These are phyloP conservation scores for Anastatus disparis DNA, from an alignment of 1,140 invertebrate genomes.

Conservation along the genomic window DNA sequence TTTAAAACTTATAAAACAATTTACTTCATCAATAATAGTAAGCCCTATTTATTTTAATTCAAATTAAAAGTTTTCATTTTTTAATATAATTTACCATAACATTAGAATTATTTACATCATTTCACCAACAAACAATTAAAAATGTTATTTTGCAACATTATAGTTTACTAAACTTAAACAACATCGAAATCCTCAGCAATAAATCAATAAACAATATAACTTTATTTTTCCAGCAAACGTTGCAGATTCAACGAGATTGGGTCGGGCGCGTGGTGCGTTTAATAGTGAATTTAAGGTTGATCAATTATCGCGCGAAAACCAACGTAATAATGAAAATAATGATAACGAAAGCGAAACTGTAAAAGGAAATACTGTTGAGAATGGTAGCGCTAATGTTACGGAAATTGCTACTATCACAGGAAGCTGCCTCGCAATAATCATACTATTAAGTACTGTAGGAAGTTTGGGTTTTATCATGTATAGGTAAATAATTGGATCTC, in stretches of 20 bases:
- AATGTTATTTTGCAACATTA: too few relatives aligned
- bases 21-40: too few relatives aligned
- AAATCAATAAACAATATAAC: too few relatives aligned
- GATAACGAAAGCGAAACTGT: slow-evolving; percentile 26
- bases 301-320: slow-evolving; percentile 45
- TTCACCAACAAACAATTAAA: too few relatives aligned
- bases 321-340: slow-evolving; percentile 36
- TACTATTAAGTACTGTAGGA: slow-evolving; percentile 74
- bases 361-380: slow-evolving; percentile 29
- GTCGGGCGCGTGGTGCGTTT: slow-evolving; percentile 57
- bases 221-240: slow-evolving; percentile 42
- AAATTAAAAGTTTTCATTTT: too few relatives aligned
- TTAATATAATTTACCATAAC: too few relatives aligned
- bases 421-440: slow-evolving; percentile 76
- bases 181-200: too few relatives aligned
- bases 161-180: too few relatives aligned
- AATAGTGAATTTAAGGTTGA: slow-evolving; percentile 54
- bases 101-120: too few relatives aligned
- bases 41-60: too few relatives aligned
- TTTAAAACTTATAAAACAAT: too few relatives aligned
- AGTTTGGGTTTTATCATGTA: slow-evolving; percentile 80
- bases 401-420: slow-evolving; percentile 79
- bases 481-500: slow-evolving; percentile 60
- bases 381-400: slow-evolving; percentile 56
- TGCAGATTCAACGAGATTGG: slow-evolving; percentile 55